These are phyloP conservation scores for Amblyornis subalaris DNA, from an alignment of 2,113 vertebrate species.

Conservation along the genomic window DNA sequence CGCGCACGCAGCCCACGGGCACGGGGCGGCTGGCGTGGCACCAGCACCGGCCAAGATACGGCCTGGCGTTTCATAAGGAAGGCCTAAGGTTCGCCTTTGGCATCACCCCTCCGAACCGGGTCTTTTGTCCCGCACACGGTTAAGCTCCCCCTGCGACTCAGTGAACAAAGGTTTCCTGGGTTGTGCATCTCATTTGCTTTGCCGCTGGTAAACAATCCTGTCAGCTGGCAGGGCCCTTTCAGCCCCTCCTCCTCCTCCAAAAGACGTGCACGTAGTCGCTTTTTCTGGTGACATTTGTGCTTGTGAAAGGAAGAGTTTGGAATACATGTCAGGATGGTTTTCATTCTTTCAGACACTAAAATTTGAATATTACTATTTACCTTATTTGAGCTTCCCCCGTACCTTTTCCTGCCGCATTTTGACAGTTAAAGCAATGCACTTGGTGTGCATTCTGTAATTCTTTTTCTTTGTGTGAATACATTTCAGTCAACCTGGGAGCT, in stretches of 20 bases:
- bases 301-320: background rate
- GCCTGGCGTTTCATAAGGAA: rapidly evolving
- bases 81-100: background rate
- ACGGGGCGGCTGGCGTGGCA: background rate
- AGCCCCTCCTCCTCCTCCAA: background rate
- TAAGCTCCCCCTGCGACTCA: background rate
- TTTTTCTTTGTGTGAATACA: background rate
- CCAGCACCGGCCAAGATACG: background rate
- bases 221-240: background rate
- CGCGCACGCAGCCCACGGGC: background rate
- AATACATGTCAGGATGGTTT: background rate
- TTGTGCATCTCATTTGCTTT: background rate
- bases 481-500: background rate
- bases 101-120: background rate
- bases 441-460: background rate
- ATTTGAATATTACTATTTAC: background rate
- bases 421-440: background rate
- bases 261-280: background rate
- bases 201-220: background rate
- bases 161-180: slow-evolving; percentile 31
- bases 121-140: background rate
- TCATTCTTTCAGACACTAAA: background rate
- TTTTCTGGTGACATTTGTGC: background rate
- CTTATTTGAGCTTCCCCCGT: background rate
- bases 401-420: background rate